Percentiles rank a stretch among this genome's conserved stretches.
phyloP scores from a whole-genome alignment of 2,888 invertebrate species.

The Xylophagus ater region DNA sequence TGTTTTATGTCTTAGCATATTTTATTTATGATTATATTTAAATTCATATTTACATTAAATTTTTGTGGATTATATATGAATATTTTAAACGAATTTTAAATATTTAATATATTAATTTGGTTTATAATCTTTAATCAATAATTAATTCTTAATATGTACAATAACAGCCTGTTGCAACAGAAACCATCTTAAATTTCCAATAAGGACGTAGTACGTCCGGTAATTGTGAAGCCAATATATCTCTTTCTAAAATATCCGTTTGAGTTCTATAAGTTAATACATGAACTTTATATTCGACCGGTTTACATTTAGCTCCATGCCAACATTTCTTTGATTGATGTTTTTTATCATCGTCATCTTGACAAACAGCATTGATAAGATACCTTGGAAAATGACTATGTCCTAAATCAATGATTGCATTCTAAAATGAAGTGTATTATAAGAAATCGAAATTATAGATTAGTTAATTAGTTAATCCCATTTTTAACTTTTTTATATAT shows the following conservation, averaged over 20 bases:
- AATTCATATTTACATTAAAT: too few species aligned
- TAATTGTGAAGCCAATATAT: conserved; percentile 23
- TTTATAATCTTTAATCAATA: too few species aligned
- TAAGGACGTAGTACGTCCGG: conserved; percentile 24
- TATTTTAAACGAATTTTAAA: too few species aligned
- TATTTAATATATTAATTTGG: too few species aligned
- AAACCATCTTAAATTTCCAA: conserved; percentile 35
- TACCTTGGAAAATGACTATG: conserved; percentile 33
- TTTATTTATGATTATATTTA: too few species aligned
- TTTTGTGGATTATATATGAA: too few species aligned
- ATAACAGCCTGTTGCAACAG: conserved; percentile 36
- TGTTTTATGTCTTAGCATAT: too few species aligned
- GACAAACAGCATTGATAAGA: conserved; percentile 33
- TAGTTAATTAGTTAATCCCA: background rate
- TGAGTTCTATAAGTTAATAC: conserved; percentile 27
- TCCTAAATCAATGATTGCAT: conserved; percentile 32
- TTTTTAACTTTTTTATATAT: background rate
- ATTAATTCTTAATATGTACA: conserved; percentile 23
- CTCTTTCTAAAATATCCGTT: conserved; percentile 23
- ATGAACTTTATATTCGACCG: conserved; percentile 35
- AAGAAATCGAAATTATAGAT: background rate
- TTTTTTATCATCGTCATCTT: conserved; percentile 24
- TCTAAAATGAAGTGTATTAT: conserved; percentile 21
- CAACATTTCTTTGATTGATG: conserved; percentile 26
- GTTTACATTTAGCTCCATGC: conserved; percentile 32